Evolutionary conservation across 1,140 invertebrate genomes (phyloP), one percentile per base, ranked within the genome.

Genomic region (Lepidurus packardi): DNA sequence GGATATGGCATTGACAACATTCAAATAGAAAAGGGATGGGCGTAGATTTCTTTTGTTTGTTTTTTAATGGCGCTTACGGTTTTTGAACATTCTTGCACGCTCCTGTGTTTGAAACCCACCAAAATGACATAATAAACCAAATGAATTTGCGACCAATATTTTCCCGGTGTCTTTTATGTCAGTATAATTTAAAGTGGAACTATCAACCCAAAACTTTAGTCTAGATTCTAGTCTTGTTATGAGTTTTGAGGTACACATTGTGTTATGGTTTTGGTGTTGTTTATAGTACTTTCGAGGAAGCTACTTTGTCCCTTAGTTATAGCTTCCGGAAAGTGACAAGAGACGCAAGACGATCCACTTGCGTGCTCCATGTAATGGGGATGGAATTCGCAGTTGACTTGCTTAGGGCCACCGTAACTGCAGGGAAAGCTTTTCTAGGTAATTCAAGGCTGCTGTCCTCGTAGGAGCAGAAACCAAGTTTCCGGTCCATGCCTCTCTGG

Each of bases 31-130:
- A 65, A 13, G 53, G 53, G 53, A 65, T 65, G 53, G 53, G 53
- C 53, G 53, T 65, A n/a, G 53, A 7, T 65, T 13, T n/a, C 7
- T 65, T 7, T 9, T 7, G 53, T 65, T 13, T 3, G 2, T 34
- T 34, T 34, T 34, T 34, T 34, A 34, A 34, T 3, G 34, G 34
- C 3, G 34, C 34, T n/a, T 65, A 21, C 13, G 53, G 53, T 65
- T n/a, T 65, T 21, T 65, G 53, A 65, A 65, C 53, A 65, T 65
- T 65, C 53, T 65, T 65, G 53, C 53, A 65, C 53, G 53, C 53
- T 21, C 53, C 21, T 65, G 53, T 65, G 53, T 65, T 13, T 65
- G 21, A 65, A 65, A 65, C 16, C 53, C 16, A 5, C 16, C 53
- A 65, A 65, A 65, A 65, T 65, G 9, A 47, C 10, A 47, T 2